Evolutionary conservation across 53 echinoderm and acorn worm genomes (phyloP).

Genomic region (Stichopus horrens): DNA sequence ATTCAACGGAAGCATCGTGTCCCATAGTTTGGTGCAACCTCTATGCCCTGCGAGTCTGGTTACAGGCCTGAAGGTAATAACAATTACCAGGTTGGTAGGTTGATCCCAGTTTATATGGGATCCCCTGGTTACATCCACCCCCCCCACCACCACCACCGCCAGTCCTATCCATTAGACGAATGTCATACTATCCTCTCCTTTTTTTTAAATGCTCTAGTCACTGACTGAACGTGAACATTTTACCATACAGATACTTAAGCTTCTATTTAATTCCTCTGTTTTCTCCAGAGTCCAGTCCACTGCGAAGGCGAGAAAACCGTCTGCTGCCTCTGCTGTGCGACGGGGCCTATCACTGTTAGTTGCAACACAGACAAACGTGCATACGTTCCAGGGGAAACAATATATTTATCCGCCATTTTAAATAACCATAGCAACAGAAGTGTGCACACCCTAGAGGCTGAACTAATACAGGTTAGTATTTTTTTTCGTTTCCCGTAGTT

Average conservation of each 20-base stretch:
- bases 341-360: conserved; percentile 83
- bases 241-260: not conserved
- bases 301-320: conserved; percentile 94
- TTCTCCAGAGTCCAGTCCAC: conserved; percentile 66
- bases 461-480: conserved; percentile 82
- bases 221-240: not conserved
- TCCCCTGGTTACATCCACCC: too few relatives aligned
- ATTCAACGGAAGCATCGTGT: too few relatives aligned
- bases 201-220: too few relatives aligned
- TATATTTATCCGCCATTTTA: conserved; percentile 82
- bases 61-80: too few relatives aligned
- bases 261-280: not conserved
- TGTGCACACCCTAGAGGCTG: conserved; percentile 86
- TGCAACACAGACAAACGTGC: conserved; percentile 87
- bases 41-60: too few relatives aligned
- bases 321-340: conserved; percentile 96
- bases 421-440: conserved; percentile 92
- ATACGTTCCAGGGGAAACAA: conserved; percentile 88
- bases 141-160: too few relatives aligned
- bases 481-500: too few relatives aligned
- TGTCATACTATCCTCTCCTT: too few relatives aligned
- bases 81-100: too few relatives aligned
- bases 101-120: too few relatives aligned
- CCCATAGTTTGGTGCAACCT: too few relatives aligned
- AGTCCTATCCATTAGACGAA: too few relatives aligned